Percentiles rank a stretch among this genome's conserved stretches.
Evolutionary conservation across 2,797 vertebrate genomes (phyloP).

Genomic region (Falco naumanni): DNA sequence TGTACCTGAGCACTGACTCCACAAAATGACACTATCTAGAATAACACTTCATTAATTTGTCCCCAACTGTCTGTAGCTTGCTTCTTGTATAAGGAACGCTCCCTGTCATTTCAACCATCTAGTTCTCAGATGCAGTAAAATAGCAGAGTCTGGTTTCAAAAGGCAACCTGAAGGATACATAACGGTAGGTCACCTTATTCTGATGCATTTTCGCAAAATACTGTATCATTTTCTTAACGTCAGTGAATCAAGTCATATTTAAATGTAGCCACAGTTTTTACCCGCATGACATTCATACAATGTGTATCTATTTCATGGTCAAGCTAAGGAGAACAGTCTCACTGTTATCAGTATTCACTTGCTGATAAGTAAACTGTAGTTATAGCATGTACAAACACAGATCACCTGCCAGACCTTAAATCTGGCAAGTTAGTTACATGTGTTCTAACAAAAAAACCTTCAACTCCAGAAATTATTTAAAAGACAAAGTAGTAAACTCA

Average conservation of each 20-base stretch:
- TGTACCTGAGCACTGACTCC: not conserved
- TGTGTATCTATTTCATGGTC: not conserved
- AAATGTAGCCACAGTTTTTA: not conserved
- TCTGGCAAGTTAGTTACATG: not conserved
- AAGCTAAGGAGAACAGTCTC: not conserved
- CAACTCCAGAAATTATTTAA: not conserved
- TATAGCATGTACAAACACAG: not conserved
- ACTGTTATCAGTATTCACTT: not conserved
- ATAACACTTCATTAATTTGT: not conserved
- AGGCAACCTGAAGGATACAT: not conserved
- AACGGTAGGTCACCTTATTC: not conserved
- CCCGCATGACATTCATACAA: not conserved
- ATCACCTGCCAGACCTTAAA: not conserved
- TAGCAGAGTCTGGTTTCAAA: not conserved
- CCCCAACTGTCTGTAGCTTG: not conserved
- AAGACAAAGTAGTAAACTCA: not conserved
- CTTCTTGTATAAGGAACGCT: not conserved
- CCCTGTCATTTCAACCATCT: not conserved
- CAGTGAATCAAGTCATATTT: not conserved
- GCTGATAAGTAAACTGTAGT: not conserved
- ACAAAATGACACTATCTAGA: not conserved
- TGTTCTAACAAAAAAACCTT: not conserved
- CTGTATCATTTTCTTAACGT: not conserved
- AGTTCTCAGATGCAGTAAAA: not conserved
- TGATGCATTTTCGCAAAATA: not conserved